Evolutionary conservation across 1,140 invertebrate species (phyloP), one percentile per base, ranked within the genome.

Genomic region (Drosophila virilis): DNA sequence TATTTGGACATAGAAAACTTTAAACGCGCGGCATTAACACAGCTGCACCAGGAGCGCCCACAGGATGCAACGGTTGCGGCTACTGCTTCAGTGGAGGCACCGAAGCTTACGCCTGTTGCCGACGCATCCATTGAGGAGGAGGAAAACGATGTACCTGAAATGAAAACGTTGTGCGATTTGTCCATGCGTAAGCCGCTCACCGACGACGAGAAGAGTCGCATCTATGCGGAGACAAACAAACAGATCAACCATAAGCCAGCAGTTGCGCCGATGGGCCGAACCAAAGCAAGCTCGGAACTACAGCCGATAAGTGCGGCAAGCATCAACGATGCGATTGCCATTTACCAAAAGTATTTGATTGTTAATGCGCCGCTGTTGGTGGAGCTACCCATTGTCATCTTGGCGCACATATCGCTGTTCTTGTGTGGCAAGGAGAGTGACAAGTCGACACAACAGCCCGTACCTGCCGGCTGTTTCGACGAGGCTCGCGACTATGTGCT

Each of bases 1-100:
- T 97, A 95, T 94, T 83, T 96, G 61, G 96, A 96, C 89, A 94
- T 95, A 12, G 95, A 96, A 74, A 95, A 95, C 82, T 94, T 96
- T 32, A 92, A 91, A 55, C 73, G 82, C 8, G 83, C 90, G 2
- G 88, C 88, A 8, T 38, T 78, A 1, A 62, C 70, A 28, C 72
- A 82, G 37, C 46, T 68, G 10, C 60, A 62, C 28, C 59, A 60
- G 9, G 59, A 66, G n/a, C 46, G 33, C 28, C 22, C 40, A 37
- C 42, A 54, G 37, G 60, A 61, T 12, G 32, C 8, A 40, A 32
- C 33, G 12, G 43, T 9, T 9, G 13, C 12, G 28, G 42, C 8
- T 8, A 40, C 3, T 17, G 12, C 40, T 15, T 8, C 15, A 28
- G n/a, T 5, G 46, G 10, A 65, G 1, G 46, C 62, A 1, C 12